Base-by-base conservation (phyloP, 2,888 invertebrate genomes). In the Bugulina stolonifera region DNA sequence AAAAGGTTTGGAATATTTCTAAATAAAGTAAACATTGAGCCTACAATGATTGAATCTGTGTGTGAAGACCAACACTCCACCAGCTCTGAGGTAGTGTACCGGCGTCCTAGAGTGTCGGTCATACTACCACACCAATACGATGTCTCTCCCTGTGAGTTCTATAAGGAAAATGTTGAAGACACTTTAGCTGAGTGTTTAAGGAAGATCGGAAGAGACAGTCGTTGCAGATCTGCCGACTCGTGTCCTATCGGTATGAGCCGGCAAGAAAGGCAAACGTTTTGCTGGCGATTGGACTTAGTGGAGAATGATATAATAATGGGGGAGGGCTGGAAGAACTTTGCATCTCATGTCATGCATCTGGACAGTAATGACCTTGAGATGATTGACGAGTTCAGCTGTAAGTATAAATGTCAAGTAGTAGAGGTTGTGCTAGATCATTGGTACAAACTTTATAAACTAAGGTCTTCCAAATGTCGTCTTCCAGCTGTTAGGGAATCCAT, bases 351-450 rank as follows among this genome's bases (percentile, higher is more conserved):
- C 32, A 64, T 64, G 64, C 5, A 10, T 22, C 27, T 64, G 5
- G 34, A 64, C n/a, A 27, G 32, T 27, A 27, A 27, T 64, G 64
- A 64, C 32, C 32, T 64, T 27, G 64, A 64, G 32, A 64, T 64
- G 64, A 64, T 64, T 18, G 64, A 64, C 32, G 64, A 64, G 34
- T 64, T 64, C n/a, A 64, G 64, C 32, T 64, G 64, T 64, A 64
- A 64, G 32, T 64, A 64, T 32, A 64, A 32, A 64, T 64, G 64
- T 32, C 64, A 64, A 32, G 64, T 64, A 14, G 64, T 64, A n/a
- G 64, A 64, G 64, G 64, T 64, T 27, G 64, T 64, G 64, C 32
- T 64, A 32, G 64, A 64, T 32, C 64, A 64, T 32, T 64, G 64
- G 64, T 64, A 64, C 32, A 64, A 64, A 64, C 64, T 64, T 10